These are phyloP conservation scores for Neoarius graeffei DNA, from an alignment of 2,113 vertebrate species.

Conservation along the genomic window DNA sequence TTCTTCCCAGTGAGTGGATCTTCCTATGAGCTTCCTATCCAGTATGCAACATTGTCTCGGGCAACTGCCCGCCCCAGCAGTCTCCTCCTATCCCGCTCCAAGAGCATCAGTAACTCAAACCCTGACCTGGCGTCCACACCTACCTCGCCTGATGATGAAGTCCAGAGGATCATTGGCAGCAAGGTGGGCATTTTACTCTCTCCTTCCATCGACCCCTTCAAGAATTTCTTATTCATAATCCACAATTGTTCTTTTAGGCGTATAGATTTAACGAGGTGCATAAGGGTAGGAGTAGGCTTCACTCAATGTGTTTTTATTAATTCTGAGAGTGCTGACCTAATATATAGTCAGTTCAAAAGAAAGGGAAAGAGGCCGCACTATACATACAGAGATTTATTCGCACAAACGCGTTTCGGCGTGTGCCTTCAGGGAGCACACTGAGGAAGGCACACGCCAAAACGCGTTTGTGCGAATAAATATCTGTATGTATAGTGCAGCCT, in stretches of 20 bases:
- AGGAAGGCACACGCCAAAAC: too few species aligned
- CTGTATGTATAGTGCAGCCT: too few species aligned
- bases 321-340: too few species aligned
- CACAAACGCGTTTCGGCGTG: too few species aligned
- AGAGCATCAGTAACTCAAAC: slow-evolving; percentile 92
- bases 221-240: background rate
- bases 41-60: slow-evolving; percentile 81
- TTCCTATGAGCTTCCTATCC: slow-evolving; percentile 72
- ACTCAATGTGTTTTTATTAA: too few species aligned
- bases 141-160: slow-evolving; percentile 83
- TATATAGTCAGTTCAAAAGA: too few species aligned
- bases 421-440: too few species aligned
- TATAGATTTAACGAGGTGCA: background rate
- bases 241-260: background rate
- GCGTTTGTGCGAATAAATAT: too few species aligned
- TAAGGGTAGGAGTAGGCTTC: too few species aligned
- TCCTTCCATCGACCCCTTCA: background rate
- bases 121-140: slow-evolving; percentile 84
- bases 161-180: slow-evolving; percentile 83
- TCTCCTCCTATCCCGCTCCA: slow-evolving; percentile 82
- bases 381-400: too few species aligned
- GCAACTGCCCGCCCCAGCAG: slow-evolving; percentile 78
- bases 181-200: slow-evolving; percentile 71
- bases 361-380: too few species aligned
- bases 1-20: slow-evolving; percentile 53